Conservation (phyloP, 2,113 vertebrate species). For the Proteles cristata region DNA sequence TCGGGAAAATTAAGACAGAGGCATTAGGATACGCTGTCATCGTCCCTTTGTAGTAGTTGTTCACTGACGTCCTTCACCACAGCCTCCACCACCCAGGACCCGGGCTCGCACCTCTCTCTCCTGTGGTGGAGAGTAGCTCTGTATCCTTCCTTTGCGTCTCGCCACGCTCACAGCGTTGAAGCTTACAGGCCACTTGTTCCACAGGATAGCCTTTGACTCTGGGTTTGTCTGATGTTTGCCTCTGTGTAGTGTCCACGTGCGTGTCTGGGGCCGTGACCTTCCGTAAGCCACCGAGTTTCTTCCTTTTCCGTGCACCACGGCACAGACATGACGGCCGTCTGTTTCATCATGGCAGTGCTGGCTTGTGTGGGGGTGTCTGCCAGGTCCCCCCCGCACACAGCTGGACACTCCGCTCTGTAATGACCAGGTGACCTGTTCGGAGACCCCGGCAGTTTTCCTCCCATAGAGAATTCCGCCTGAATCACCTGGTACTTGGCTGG, state of each 20-base stretch:
- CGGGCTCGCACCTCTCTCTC: too few species aligned
- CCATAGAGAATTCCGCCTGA: not conserved
- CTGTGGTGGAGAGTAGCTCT: not conserved
- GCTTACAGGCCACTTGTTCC: not conserved
- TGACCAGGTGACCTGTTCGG: rapidly evolving
- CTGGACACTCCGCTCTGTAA: rapidly evolving
- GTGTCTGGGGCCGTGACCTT: not conserved
- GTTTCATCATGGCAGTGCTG: rapidly evolving
- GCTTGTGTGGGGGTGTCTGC: not conserved
- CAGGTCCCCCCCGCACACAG: not conserved
- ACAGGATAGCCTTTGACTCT: rapidly evolving
- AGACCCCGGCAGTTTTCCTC: not conserved
- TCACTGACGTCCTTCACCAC: rapidly evolving
- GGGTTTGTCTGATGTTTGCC: not conserved
- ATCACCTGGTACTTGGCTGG: not conserved
- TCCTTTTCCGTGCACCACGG: rapidly evolving
- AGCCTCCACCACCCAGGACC: not conserved
- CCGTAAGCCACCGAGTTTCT: not conserved
- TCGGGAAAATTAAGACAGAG: not conserved
- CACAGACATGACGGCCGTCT: rapidly evolving
- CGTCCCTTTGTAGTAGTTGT: not conserved
- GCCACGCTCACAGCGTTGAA: not conserved
- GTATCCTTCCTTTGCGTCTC: not conserved
- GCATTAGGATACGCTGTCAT: too few species aligned
- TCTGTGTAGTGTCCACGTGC: too few species aligned